Conservation (phyloP, 2,113 vertebrate species). For the Mustela lutreola region DNA sequence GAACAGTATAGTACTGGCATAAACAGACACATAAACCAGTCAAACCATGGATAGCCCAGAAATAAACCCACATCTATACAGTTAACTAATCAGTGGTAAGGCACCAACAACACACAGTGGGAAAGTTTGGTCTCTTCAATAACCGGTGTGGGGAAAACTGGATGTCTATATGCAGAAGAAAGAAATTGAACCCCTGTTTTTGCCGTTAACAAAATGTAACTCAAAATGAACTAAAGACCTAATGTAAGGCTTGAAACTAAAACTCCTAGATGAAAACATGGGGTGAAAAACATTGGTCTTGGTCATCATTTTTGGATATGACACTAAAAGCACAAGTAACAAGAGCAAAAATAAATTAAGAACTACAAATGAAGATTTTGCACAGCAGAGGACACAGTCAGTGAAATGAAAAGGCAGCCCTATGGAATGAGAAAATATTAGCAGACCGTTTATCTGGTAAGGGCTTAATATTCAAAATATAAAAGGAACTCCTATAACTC, state of each 20-base stretch:
- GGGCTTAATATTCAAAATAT: not conserved
- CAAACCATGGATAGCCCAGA: not conserved
- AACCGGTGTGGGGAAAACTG: not conserved
- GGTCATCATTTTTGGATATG: not conserved
- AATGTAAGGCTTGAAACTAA: not conserved
- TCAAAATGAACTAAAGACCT: not conserved
- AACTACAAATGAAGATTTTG: not conserved
- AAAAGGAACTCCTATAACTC: not conserved
- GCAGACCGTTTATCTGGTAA: not conserved
- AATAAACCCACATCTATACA: not conserved
- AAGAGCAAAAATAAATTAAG: not conserved
- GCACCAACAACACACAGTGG: not conserved
- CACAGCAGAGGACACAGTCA: not conserved
- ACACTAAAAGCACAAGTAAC: not conserved
- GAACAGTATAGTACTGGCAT: not conserved
- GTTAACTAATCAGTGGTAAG: not conserved
- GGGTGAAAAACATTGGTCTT: not conserved
- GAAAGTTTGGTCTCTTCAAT: not conserved
- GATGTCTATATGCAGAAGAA: not conserved
- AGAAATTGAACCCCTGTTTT: not conserved
- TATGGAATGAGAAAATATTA: not conserved
- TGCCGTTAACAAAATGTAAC: not conserved
- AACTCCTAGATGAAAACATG: not conserved
- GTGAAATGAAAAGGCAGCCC: not conserved
- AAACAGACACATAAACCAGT: not conserved